Conservation (phyloP, 2,113 vertebrate genomes). For the Microtus oregoni region DNA sequence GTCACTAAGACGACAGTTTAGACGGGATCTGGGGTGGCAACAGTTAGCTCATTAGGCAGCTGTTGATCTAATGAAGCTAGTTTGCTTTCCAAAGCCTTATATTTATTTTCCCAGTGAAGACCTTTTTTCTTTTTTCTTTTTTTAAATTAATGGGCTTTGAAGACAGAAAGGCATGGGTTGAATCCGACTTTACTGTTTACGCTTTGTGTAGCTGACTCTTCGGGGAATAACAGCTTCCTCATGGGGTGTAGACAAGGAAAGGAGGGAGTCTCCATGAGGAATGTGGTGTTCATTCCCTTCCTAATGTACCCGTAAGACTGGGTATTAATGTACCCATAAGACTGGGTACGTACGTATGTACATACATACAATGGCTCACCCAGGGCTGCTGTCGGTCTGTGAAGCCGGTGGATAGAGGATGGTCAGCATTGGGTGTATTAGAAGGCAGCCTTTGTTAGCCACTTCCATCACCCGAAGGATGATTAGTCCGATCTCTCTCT, state of each 20-base stretch:
- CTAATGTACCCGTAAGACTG: background rate
- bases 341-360: no score
- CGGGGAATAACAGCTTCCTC: background rate
- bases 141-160: conserved; percentile 24
- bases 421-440: background rate
- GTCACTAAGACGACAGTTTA: background rate
- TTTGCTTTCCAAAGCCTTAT: background rate
- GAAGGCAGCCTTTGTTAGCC: background rate
- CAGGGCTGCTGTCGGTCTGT: background rate
- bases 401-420: background rate
- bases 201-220: background rate
- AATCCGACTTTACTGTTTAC: conserved; percentile 14
- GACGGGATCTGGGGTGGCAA: background rate
- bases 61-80: conserved; percentile 1
- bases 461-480: background rate
- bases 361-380: fast-evolving
- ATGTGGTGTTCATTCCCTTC: background rate
- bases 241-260: background rate
- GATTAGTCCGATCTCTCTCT: no score
- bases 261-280: background rate
- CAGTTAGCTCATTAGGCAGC: background rate
- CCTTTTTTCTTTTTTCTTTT: conserved; percentile 40
- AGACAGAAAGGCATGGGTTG: background rate
- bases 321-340: background rate
- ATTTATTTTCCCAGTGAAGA: background rate